Conservation (phyloP, 2,113 vertebrate species). For the Ptilonorhynchus violaceus region DNA sequence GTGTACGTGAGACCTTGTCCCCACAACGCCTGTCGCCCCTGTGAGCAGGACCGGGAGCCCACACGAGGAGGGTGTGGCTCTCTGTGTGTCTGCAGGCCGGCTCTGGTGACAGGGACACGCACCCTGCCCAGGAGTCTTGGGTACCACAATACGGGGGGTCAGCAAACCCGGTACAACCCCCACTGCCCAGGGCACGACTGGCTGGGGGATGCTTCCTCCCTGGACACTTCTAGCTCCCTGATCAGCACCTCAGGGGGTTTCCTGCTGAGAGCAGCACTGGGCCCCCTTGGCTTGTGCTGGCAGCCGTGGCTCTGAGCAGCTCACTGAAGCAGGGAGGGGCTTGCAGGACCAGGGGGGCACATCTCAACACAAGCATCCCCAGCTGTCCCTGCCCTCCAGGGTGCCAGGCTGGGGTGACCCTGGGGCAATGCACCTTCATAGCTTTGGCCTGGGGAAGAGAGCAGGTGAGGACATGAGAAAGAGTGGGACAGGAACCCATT, state of each 20-base stretch:
- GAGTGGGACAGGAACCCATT: not conserved
- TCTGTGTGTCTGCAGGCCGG: not conserved
- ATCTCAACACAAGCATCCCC: rapidly evolving
- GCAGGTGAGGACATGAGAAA: too few relatives aligned
- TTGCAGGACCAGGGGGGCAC: not conserved
- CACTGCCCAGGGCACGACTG: not conserved
- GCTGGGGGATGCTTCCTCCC: not conserved
- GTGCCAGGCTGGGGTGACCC: not conserved
- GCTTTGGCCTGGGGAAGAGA: not conserved
- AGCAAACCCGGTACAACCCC: not conserved
- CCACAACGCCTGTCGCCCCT: not conserved
- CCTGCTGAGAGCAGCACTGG: not conserved
- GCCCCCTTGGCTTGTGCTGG: not conserved
- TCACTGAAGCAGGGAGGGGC: not conserved
- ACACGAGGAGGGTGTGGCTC: too few relatives aligned
- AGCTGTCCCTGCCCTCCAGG: not conserved
- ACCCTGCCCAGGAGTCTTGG: rapidly evolving
- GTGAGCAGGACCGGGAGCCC: not conserved
- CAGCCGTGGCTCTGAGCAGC: not conserved
- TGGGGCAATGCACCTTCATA: not conserved
- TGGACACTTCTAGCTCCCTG: not conserved
- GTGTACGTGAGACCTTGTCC: rapidly evolving
- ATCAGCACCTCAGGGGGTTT: not conserved
- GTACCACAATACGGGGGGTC: not conserved
- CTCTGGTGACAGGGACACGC: not conserved